Base-by-base conservation (phyloP, 2,113 vertebrate genomes). In the Tetrax tetrax region DNA sequence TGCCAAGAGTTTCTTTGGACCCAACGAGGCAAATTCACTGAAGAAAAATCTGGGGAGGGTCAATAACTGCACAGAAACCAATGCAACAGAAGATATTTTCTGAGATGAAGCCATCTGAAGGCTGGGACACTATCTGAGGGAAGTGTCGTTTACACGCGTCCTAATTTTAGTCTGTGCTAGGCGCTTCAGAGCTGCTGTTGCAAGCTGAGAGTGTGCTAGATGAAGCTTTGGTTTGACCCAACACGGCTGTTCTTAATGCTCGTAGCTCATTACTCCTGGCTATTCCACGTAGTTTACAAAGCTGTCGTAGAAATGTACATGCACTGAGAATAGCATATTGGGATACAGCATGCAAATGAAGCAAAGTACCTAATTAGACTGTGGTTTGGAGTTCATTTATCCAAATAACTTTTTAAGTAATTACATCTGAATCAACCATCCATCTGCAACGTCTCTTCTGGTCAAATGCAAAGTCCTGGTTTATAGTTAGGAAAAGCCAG, bases 401-500 rank as follows among this genome's bases (percentile, higher is more conserved):
- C 25, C n/a, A 80, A 80, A 38, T 53, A n/a, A 51, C 37, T 45
- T 47, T n/a, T n/a, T 12, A 41, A 53, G n/a, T 21, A 17, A 54
- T 48, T 78, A 25, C 8, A 2, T 43, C 51, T 68, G 47, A 64
- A 45, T 37, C 48, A 59, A 19, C 54, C 12, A 16, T 14, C n/a
- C 48, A 12, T 20, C 28, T 51, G 45, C n/a, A 48, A 25, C 3
- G 13, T 41, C 47, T 53, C 92, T 75, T 24, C 96, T 98, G 98
- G 96, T n/a, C 94, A 38, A n/a, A 91, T 94, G 78, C 97, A 98
- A 70, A 98, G 98, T 59, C 97, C 98, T 69, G 95, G 98, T 78
- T 91, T 91, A n/a, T 95, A 95, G 23, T 94, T 98, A 56, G 97
- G 98, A 60, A 92, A 61, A 57, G 82, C 98, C 84, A 97, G 85